phyloP scores from a whole-genome alignment of 2,797 vertebrate genomes.

The Microctenopoma steveboyesi region DNA sequence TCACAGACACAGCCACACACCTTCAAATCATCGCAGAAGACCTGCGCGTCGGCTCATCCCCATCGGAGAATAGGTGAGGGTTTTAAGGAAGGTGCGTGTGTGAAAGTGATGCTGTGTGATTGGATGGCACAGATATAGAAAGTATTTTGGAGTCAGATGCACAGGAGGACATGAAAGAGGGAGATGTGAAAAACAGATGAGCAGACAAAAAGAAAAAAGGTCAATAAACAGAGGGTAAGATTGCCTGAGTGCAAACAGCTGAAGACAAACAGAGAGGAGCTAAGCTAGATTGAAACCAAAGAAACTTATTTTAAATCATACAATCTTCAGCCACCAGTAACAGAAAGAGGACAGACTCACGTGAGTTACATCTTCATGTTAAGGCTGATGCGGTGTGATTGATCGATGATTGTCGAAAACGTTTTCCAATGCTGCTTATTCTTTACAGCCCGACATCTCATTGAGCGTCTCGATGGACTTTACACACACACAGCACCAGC shows the following conservation, averaged over 20 bases:
- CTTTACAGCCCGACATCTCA: slow-evolving; percentile 5
- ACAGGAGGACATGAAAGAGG: slow-evolving; percentile 41
- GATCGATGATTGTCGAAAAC: slow-evolving; percentile 26
- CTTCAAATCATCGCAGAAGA: slow-evolving; percentile 33
- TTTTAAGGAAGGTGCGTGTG: slow-evolving; percentile 51
- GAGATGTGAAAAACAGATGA: slow-evolving; percentile 53
- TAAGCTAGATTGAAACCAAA: slow-evolving; percentile 48
- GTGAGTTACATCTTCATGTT: slow-evolving; percentile 38
- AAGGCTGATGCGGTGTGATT: slow-evolving; percentile 22
- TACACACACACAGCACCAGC: not conserved
- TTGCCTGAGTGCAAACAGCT: slow-evolving; percentile 67
- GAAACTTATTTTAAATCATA: slow-evolving; percentile 19
- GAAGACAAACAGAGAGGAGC: slow-evolving; percentile 63
- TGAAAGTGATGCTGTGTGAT: slow-evolving; percentile 62
- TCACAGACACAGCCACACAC: slow-evolving; percentile 32
- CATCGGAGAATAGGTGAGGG: slow-evolving; percentile 45
- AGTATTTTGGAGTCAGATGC: slow-evolving; percentile 65
- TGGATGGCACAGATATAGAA: slow-evolving; percentile 63
- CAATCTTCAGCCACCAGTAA: slow-evolving; percentile 6
- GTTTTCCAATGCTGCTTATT: slow-evolving; percentile 24
- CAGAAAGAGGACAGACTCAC: not conserved
- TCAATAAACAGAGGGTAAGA: slow-evolving; percentile 74
- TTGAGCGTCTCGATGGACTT: slow-evolving; percentile 16
- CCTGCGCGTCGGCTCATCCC: slow-evolving; percentile 56
- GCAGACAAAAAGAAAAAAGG: slow-evolving; percentile 62